Conservation (phyloP, 2,797 vertebrate species). For the Fistularia commersonii region DNA sequence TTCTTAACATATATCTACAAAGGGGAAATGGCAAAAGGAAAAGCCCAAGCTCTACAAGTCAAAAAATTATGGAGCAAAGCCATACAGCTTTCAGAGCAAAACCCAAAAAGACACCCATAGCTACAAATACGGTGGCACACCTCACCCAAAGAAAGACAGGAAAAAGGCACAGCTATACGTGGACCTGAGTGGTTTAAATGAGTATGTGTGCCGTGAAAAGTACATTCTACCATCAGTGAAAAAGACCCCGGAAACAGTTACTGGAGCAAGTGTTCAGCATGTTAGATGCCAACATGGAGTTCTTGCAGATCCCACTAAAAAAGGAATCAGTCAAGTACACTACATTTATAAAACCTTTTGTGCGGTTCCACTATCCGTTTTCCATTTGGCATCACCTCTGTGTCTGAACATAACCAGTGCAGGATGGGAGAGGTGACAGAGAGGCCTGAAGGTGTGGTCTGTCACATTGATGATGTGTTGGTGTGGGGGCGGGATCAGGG, state of each 20-base stretch:
- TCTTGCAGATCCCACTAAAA: constrained; percentile 2
- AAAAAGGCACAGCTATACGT: neutral
- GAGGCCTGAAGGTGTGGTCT: too few relatives aligned
- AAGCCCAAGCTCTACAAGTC: too few relatives aligned
- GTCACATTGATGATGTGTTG: too few relatives aligned
- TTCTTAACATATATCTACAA: neutral
- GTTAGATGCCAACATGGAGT: neutral
- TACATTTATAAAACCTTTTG: too few relatives aligned
- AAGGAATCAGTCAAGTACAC: neutral
- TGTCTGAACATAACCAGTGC: too few relatives aligned
- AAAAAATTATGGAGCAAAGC: neutral
- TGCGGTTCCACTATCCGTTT: too few relatives aligned
- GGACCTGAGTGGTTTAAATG: too few relatives aligned
- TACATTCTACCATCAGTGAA: neutral
- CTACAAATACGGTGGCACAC: constrained; percentile 8
- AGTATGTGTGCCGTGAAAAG: neutral
- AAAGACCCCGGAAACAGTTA: too few relatives aligned
- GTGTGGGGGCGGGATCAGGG: neutral
- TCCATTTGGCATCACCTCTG: too few relatives aligned
- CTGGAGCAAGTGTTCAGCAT: neutral
- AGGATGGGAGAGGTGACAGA: too few relatives aligned
- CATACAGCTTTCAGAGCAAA: neutral
- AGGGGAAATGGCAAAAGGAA: constrained; percentile 1
- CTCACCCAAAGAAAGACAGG: constrained; percentile 4
- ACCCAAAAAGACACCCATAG: neutral